Percentiles rank a stretch among this genome's conserved stretches.
phyloP scores from a whole-genome alignment of 2,888 invertebrate species.

The Halictus quadricinctus region DNA sequence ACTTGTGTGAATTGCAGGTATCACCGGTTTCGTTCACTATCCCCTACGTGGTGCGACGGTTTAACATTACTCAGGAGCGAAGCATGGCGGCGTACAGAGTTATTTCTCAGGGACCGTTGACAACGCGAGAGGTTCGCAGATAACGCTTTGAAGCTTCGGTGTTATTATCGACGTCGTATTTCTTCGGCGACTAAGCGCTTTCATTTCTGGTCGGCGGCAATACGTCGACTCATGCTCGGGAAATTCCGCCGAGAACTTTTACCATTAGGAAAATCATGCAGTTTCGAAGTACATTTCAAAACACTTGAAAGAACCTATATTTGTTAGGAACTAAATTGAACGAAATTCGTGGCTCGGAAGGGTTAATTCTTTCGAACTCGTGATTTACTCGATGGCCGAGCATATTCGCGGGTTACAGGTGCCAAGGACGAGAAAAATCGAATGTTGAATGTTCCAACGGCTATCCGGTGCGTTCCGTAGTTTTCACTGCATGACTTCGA shows the following conservation, averaged over 20 bases:
- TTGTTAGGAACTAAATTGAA: too few species aligned
- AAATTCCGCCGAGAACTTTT: background rate
- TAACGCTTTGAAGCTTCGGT: conserved; percentile 39
- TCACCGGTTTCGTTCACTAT: conserved; percentile 44
- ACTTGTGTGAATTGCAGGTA: conserved; percentile 55
- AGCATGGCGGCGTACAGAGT: conserved; percentile 60
- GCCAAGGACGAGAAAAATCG: background rate
- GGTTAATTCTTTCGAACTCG: background rate
- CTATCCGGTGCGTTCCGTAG: background rate
- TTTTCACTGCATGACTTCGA: conserved; percentile 12
- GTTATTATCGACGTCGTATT: conserved; percentile 28
- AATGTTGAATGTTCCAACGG: background rate
- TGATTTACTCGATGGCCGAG: too few species aligned
- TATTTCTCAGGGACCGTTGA: conserved; percentile 58
- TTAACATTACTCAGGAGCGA: conserved; percentile 58
- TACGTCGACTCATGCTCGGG: background rate
- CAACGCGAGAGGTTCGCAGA: conserved; percentile 49
- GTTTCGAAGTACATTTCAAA: too few species aligned
- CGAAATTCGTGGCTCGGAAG: too few species aligned
- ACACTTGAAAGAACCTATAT: too few species aligned
- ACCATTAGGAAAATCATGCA: background rate
- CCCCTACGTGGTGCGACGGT: conserved; percentile 30
- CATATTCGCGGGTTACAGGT: background rate
- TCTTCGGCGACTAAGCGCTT: background rate
- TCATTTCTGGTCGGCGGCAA: conserved; percentile 12